These are phyloP conservation scores for Cephalotes varians DNA, from an alignment of 2,888 invertebrate genomes.

Conservation along the genomic window DNA sequence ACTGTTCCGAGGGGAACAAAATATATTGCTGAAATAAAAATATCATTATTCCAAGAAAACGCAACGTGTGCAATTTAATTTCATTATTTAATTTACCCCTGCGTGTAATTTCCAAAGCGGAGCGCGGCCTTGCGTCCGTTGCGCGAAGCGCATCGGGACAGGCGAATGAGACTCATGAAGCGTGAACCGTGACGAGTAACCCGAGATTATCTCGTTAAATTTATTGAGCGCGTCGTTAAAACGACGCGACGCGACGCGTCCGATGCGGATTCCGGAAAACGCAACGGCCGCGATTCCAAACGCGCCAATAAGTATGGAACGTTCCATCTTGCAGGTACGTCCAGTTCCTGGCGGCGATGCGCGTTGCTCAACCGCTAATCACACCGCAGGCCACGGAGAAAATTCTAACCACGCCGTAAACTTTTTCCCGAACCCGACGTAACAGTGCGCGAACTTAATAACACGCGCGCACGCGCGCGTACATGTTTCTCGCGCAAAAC, in stretches of 20 bases:
- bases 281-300: constrained; percentile 29
- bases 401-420: constrained; percentile 48
- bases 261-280: constrained; percentile 49
- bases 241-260: constrained; percentile 38
- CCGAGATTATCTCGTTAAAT: constrained; percentile 49
- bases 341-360: constrained; percentile 17
- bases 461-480: not conserved
- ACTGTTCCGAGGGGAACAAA: not conserved
- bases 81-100: constrained; percentile 1
- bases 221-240: constrained; percentile 51
- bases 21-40: constrained; percentile 5
- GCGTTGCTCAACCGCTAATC: constrained; percentile 48
- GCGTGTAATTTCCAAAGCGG: constrained; percentile 9
- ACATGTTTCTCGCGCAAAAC: not conserved
- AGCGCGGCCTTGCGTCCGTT: not conserved
- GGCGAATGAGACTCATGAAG: constrained; percentile 30
- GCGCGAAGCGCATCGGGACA: not conserved
- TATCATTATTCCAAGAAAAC: not conserved
- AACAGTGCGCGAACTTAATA: constrained; percentile 38
- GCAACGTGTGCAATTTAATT: constrained; percentile 20
- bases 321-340: constrained; percentile 41
- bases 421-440: constrained; percentile 35
- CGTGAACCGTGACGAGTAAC: constrained; percentile 21
- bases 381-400: constrained; percentile 39
- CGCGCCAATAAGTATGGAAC: constrained; percentile 47